Conservation (phyloP, 2,113 vertebrate species). For the Marcusenius ussheri region DNA sequence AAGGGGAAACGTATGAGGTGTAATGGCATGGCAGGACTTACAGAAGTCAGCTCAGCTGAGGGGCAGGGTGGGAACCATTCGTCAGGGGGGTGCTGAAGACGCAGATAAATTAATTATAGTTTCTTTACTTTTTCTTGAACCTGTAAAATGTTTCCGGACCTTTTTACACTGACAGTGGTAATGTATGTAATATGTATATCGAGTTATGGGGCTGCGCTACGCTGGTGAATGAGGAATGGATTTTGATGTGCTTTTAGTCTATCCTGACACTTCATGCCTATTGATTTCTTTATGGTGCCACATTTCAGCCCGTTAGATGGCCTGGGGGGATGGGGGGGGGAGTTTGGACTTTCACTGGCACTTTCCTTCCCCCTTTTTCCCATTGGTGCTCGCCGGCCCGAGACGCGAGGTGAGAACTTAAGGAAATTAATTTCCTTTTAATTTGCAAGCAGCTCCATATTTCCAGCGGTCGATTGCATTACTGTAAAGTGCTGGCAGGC, state of each 20-base stretch:
- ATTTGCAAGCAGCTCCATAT: slow-evolving; percentile 41
- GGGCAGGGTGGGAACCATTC: slow-evolving; percentile 33
- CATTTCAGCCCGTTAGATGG: slow-evolving; percentile 27
- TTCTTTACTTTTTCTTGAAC: slow-evolving; percentile 46
- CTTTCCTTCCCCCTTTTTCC: not conserved
- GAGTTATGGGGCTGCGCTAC: not conserved
- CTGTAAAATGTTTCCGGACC: slow-evolving; percentile 15
- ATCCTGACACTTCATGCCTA: slow-evolving; percentile 33
- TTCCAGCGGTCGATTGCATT: slow-evolving; percentile 40
- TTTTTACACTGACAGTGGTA: not conserved
- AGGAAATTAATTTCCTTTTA: slow-evolving; percentile 44
- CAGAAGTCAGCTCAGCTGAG: slow-evolving; percentile 44
- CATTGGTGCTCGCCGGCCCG: slow-evolving; percentile 4
- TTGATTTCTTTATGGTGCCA: slow-evolving; percentile 42
- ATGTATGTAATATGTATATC: not conserved
- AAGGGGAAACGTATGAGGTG: slow-evolving; percentile 73
- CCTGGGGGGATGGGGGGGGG: not conserved
- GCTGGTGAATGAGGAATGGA: slow-evolving; percentile 16
- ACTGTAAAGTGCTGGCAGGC: slow-evolving; percentile 37
- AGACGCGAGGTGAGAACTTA: slow-evolving; percentile 35
- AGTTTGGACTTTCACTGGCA: slow-evolving; percentile 27
- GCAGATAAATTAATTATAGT: slow-evolving; percentile 37
- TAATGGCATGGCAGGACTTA: slow-evolving; percentile 59
- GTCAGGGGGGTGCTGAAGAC: slow-evolving; percentile 36
- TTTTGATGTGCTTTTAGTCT: slow-evolving; percentile 33